Base-by-base conservation (phyloP, 2,113 vertebrate genomes). In the Rhinopomastus cyanomelas region DNA sequence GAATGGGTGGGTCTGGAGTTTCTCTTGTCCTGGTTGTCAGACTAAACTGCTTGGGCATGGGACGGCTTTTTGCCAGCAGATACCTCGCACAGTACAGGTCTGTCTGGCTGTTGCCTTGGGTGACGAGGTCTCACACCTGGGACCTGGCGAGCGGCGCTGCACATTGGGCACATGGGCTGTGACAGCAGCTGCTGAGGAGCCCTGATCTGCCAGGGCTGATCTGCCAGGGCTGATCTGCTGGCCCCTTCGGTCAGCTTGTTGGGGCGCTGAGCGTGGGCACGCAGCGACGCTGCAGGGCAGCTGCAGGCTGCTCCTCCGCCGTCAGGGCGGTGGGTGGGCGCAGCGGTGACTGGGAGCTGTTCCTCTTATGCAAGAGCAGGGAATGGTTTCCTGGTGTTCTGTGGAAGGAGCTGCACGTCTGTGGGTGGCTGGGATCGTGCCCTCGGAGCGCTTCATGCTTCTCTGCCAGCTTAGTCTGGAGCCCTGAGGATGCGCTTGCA, bases 41-140 rank as follows among this genome's bases (percentile, higher is more conserved):
- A 17, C 60, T n/a, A 14, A 67, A 15, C 18, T 32, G 6, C 18
- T 21, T 2, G 12, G 36, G 1, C 34, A 32, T 1, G 0, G 0
- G 36, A 11, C 64, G 73, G 48, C 61, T 36, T 86, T 74, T 80
- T 11, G 6, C 11, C 14, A 14, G 44, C n/a, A 22, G 57, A 19
- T 26, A 11, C 0, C 0, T 10, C 77, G 29, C 3, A 21, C 53
- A 7, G 2, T 30, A 16, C 25, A 30, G 71, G 75, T 76, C 37
- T 62, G 20, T 29, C 88, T 52, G 64, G 15, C 62, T 25, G 14
- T 37, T 3, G n/a, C 61, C 22, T 71, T 62, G 51, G 57, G 76
- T 81, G 59, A 76, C 51, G 48, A 71, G 26, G 46, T 44, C 42
- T 67, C 11, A 8, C 4, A 19, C 0, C 1, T n/a, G 74, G 62